Conservation (phyloP, 2,797 vertebrate genomes). For the Urosaurus nigricauda region DNA sequence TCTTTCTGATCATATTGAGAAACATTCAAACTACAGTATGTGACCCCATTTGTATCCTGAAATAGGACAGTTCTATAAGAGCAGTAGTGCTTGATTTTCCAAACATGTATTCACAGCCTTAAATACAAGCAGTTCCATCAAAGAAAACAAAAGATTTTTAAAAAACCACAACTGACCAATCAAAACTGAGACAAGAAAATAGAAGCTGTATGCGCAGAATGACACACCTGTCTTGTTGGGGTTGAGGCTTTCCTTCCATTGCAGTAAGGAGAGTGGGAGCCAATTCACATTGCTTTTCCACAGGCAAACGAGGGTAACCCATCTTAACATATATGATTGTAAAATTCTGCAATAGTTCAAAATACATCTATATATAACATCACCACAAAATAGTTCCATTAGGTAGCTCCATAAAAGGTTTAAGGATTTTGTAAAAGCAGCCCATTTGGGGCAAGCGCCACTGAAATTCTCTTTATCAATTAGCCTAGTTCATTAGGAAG, state of each 20-base stretch:
- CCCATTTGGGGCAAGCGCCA: not conserved
- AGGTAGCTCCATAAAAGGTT: not conserved
- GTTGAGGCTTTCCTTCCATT: slow-evolving; percentile 98
- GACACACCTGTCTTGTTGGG: slow-evolving; percentile 95
- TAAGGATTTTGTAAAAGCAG: not conserved
- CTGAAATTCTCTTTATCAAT: not conserved
- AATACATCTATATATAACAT: slow-evolving; percentile 14
- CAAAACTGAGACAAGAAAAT: not conserved
- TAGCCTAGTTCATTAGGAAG: not conserved
- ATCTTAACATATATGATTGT: slow-evolving; percentile 99
- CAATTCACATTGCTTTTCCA: slow-evolving; percentile 95
- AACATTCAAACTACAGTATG: not conserved
- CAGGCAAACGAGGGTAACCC: slow-evolving; percentile 95
- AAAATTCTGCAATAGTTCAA: slow-evolving; percentile 87
- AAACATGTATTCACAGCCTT: not conserved
- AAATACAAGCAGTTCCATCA: not conserved
- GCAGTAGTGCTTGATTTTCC: not conserved
- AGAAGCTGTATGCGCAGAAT: not conserved
- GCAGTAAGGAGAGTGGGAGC: slow-evolving; percentile 96
- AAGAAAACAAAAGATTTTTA: not conserved
- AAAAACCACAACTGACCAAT: not conserved
- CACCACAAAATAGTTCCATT: slow-evolving; percentile 11
- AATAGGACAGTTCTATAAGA: not conserved
- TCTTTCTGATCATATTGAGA: not conserved
- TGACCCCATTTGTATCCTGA: not conserved